Conservation (phyloP, 1,140 invertebrate species). For the Drosophila sulfurigaster region DNA sequence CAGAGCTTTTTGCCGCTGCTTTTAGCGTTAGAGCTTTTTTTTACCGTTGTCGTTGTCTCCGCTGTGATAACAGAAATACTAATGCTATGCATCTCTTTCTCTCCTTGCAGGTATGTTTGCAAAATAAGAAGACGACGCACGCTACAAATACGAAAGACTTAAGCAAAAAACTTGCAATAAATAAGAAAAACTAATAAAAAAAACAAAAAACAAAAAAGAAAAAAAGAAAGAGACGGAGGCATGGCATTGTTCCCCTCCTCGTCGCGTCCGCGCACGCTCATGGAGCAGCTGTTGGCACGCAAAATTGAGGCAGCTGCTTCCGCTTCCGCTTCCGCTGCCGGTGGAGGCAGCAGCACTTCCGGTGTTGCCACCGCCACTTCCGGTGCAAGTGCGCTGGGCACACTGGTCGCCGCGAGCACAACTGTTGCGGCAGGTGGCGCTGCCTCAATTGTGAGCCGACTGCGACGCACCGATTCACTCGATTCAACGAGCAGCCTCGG, state of each 20-base stretch:
- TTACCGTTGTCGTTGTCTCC: not conserved
- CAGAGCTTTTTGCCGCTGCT: not conserved
- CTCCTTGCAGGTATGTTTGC: slow-evolving; percentile 72
- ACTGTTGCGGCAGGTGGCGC: slow-evolving; percentile 85
- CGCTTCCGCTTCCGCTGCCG: slow-evolving; percentile 55
- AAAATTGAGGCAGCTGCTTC: slow-evolving; percentile 89
- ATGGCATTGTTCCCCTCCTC: slow-evolving; percentile 85
- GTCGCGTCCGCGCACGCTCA: slow-evolving; percentile 88
- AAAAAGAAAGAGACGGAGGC: not conserved
- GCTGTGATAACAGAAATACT: not conserved
- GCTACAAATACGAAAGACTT: slow-evolving; percentile 75
- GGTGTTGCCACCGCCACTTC: slow-evolving; percentile 38
- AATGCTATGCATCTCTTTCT: slow-evolving; percentile 17
- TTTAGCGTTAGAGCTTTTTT: no score
- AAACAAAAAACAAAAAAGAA: not conserved
- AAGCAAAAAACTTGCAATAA: slow-evolving; percentile 67
- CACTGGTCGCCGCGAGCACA: slow-evolving; percentile 86
- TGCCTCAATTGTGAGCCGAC: slow-evolving; percentile 65
- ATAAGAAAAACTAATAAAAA: slow-evolving; percentile 1
- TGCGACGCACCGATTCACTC: slow-evolving; percentile 90
- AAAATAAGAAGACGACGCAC: slow-evolving; percentile 18
- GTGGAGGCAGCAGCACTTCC: slow-evolving; percentile 29
- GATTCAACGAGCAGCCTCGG: slow-evolving; percentile 91
- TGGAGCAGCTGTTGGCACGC: slow-evolving; percentile 91
- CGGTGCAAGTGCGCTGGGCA: slow-evolving; percentile 84